Conservation (phyloP, 2,888 invertebrate species). For the Macrophya alboannulata region DNA sequence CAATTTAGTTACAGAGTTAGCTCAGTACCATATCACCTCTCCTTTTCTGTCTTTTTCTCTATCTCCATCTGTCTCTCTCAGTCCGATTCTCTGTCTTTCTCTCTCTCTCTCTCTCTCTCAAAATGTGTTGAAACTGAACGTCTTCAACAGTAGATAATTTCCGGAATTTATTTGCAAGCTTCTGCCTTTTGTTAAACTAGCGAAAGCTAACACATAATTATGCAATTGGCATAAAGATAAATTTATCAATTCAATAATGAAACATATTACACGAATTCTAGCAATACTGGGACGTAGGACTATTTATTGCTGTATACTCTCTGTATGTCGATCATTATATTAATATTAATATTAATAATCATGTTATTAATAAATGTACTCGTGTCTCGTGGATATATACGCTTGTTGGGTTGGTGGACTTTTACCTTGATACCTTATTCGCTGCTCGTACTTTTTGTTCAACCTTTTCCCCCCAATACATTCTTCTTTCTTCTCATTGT, state of each 20-base stretch:
- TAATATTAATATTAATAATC: conserved; percentile 78
- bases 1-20: conserved; percentile 11
- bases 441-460: conserved; percentile 77
- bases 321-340: conserved; percentile 78
- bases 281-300: conserved; percentile 66
- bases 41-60: not conserved
- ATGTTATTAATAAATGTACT: conserved; percentile 79
- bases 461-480: conserved; percentile 55
- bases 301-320: conserved; percentile 74
- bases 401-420: conserved; percentile 80
- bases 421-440: conserved; percentile 76
- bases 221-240: conserved; percentile 60
- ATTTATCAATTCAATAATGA: conserved; percentile 50
- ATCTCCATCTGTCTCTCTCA: not conserved
- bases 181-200: conserved; percentile 69
- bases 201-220: conserved; percentile 72
- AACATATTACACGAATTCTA: conserved; percentile 54
- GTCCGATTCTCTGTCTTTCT: not conserved
- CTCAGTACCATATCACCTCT: not conserved
- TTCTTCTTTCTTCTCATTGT: conserved; percentile 54
- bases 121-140: conserved; percentile 36
- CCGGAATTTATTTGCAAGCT: conserved; percentile 43
- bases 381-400: conserved; percentile 79
- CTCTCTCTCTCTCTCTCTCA: conserved; percentile 5
- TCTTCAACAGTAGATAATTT: conserved; percentile 33